These are phyloP conservation scores for Stichodactyla helianthus DNA, from an alignment of 64 coral and sea anemone species.

Conservation along the genomic window DNA sequence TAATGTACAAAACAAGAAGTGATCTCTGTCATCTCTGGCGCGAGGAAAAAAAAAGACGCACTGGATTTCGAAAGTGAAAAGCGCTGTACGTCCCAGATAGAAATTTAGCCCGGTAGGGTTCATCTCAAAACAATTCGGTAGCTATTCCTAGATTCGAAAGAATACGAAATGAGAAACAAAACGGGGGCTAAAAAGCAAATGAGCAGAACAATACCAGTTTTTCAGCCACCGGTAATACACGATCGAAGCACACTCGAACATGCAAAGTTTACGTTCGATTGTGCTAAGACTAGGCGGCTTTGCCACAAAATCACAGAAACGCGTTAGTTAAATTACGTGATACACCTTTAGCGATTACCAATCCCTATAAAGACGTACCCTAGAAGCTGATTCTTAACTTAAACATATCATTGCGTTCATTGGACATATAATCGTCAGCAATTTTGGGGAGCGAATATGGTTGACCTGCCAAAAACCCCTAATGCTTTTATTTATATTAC, in stretches of 20 bases:
- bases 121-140: background rate
- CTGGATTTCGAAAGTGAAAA: background rate
- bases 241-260: background rate
- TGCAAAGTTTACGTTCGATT: slow-evolving; percentile 11
- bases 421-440: slow-evolving; percentile 34
- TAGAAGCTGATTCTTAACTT: slow-evolving; percentile 10
- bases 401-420: slow-evolving; percentile 30
- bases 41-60: background rate
- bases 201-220: slow-evolving; percentile 6
- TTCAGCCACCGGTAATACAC: background rate
- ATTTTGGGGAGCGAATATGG: slow-evolving; percentile 45
- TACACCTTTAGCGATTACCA: slow-evolving; percentile 15
- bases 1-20: slow-evolving; percentile 14
- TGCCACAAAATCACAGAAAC: slow-evolving; percentile 16
- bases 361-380: slow-evolving; percentile 10
- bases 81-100: background rate
- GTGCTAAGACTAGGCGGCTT: slow-evolving; percentile 14
- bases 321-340: background rate
- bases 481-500: slow-evolving; percentile 91
- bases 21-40: background rate
- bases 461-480: slow-evolving; percentile 67
- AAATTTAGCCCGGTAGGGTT: background rate
- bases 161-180: background rate
- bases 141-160: background rate
- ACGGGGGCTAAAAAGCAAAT: background rate